Conservation (phyloP, 2,888 invertebrate species). For the Ecdyonurus torrentis region DNA sequence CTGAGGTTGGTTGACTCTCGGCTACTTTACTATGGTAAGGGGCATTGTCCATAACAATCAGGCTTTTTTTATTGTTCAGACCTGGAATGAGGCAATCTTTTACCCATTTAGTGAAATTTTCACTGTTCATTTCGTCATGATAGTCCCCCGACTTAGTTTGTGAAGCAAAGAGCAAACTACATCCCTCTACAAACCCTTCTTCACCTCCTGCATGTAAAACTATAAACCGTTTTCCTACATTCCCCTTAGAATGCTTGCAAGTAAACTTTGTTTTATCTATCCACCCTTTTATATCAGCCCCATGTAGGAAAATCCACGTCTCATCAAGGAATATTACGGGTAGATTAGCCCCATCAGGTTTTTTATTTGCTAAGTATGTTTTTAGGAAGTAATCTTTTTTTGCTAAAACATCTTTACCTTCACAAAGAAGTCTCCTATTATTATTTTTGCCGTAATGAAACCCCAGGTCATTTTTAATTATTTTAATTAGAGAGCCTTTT, state of each 20-base stretch:
- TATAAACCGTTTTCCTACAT: not conserved
- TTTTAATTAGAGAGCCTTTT: not conserved
- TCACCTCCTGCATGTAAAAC: not conserved
- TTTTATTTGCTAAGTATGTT: not conserved
- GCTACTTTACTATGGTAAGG: not conserved
- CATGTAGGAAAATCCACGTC: not conserved
- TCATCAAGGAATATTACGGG: not conserved
- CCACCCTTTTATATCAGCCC: not conserved
- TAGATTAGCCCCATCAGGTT: not conserved
- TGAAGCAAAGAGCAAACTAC: not conserved
- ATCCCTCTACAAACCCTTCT: not conserved
- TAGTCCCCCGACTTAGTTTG: not conserved
- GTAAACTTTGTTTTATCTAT: not conserved
- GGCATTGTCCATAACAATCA: not conserved
- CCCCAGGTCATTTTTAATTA: not conserved
- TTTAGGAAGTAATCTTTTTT: not conserved
- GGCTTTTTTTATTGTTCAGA: not conserved
- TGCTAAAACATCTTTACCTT: not conserved
- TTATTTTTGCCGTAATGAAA: not conserved
- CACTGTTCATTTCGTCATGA: not conserved
- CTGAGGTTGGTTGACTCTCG: not conserved
- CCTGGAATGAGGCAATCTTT: not conserved
- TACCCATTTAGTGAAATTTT: not conserved
- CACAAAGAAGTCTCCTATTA: not conserved
- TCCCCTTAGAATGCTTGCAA: not conserved